Conservation (phyloP, 2,797 vertebrate species). For the Neopelma chrysocephalum region DNA sequence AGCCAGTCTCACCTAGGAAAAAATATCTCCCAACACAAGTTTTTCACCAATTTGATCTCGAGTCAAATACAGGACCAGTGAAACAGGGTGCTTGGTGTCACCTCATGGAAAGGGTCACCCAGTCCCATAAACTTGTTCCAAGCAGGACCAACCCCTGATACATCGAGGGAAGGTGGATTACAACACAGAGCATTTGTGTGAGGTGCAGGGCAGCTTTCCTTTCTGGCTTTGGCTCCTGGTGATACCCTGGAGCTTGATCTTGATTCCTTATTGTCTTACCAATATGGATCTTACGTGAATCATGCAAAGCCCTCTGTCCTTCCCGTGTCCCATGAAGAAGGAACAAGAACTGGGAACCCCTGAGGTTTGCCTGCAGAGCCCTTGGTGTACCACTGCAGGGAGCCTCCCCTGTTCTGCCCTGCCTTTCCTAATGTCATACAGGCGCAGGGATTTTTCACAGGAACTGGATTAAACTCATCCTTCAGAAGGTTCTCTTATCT, state of each 20-base stretch:
- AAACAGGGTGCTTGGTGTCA: neutral
- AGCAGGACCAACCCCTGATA: neutral
- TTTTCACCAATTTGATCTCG: neutral
- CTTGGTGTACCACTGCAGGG: fast-evolving
- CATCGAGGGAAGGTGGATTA: fast-evolving
- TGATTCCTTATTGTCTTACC: neutral
- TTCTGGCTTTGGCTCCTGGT: neutral
- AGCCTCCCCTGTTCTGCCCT: neutral
- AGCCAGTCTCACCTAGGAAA: neutral
- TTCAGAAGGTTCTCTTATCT: neutral
- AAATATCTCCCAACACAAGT: neutral
- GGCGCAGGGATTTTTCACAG: neutral
- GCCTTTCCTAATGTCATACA: neutral
- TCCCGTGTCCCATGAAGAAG: neutral
- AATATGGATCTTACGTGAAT: fast-evolving
- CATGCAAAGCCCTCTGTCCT: neutral
- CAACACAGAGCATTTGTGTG: neutral
- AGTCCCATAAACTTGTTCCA: neutral
- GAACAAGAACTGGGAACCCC: neutral
- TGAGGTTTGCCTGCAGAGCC: neutral
- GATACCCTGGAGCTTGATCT: neutral
- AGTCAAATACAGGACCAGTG: neutral
- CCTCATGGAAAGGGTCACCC: neutral
- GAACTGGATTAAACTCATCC: neutral
- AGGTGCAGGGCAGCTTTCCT: neutral